Conservation (phyloP, 2,888 invertebrate genomes). For the Eilema sororculum region DNA sequence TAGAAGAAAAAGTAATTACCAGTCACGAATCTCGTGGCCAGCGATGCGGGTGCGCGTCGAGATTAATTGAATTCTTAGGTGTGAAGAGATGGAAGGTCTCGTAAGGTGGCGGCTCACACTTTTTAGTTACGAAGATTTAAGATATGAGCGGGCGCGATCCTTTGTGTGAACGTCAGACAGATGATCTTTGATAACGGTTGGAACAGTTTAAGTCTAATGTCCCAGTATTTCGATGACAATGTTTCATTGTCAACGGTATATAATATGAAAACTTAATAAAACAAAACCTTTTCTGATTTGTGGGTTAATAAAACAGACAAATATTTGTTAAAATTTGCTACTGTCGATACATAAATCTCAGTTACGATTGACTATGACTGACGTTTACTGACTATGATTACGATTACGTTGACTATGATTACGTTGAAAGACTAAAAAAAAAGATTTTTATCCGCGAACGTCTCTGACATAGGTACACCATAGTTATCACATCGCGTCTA, state of each 20-base stretch:
- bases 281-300: background rate
- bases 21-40: slow-evolving; percentile 78
- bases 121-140: slow-evolving; percentile 56
- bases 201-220: slow-evolving; percentile 9
- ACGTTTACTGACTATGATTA: too few species aligned
- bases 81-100: slow-evolving; percentile 68
- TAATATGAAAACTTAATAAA: background rate
- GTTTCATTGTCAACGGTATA: background rate
- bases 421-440: too few species aligned
- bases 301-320: background rate
- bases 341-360: too few species aligned
- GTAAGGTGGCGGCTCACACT: slow-evolving; percentile 59
- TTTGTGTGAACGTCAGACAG: slow-evolving; percentile 27
- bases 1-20: slow-evolving; percentile 79
- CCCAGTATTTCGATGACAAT: background rate
- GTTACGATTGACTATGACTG: too few species aligned
- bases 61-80: slow-evolving; percentile 86
- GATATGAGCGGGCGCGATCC: slow-evolving; percentile 45
- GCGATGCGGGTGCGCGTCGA: slow-evolving; percentile 70
- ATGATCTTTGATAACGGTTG: slow-evolving; percentile 28
- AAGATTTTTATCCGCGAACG: slow-evolving; percentile 4
- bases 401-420: too few species aligned
- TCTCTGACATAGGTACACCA: slow-evolving; percentile 50
- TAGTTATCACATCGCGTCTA: slow-evolving; percentile 60
- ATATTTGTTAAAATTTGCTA: too few species aligned